Conservation (phyloP, 2,797 vertebrate species). For the Acipenser ruthenus region DNA sequence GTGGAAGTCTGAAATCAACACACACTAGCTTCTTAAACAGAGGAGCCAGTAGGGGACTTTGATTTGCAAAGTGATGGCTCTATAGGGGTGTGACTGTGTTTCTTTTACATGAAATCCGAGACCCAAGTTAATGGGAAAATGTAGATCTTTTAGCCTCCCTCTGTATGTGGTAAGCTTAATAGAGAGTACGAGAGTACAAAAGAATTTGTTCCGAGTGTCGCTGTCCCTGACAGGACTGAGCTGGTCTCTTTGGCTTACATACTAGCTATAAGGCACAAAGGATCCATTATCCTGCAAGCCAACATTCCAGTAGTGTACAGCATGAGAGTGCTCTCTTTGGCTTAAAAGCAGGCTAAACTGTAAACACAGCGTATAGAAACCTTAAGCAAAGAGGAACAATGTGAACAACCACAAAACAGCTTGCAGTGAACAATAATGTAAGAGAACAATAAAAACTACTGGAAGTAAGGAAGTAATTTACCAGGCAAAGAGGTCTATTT, state of each 20-base stretch:
- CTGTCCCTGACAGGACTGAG: slow-evolving; percentile 63
- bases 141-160: slow-evolving; percentile 33
- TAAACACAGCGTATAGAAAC: slow-evolving; percentile 61
- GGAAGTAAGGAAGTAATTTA: neutral
- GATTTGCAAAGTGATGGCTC: slow-evolving; percentile 28
- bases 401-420: neutral
- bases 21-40: slow-evolving; percentile 38
- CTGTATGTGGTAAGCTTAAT: slow-evolving; percentile 40
- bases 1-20: slow-evolving; percentile 49
- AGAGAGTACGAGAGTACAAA: slow-evolving; percentile 56
- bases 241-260: slow-evolving; percentile 52
- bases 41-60: slow-evolving; percentile 29
- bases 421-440: neutral
- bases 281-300: slow-evolving; percentile 31
- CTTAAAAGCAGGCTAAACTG: slow-evolving; percentile 37
- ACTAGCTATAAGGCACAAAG: slow-evolving; percentile 36
- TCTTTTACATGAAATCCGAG: slow-evolving; percentile 35
- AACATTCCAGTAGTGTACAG: slow-evolving; percentile 38
- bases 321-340: slow-evolving; percentile 23
- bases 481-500: neutral
- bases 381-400: slow-evolving; percentile 54
- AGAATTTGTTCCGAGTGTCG: slow-evolving; percentile 52
- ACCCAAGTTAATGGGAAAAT: slow-evolving; percentile 42
- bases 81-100: slow-evolving; percentile 34
- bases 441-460: neutral